These are phyloP conservation scores for Phytoseiulus persimilis DNA, from an alignment of 2,888 invertebrate genomes.

Conservation along the genomic window DNA sequence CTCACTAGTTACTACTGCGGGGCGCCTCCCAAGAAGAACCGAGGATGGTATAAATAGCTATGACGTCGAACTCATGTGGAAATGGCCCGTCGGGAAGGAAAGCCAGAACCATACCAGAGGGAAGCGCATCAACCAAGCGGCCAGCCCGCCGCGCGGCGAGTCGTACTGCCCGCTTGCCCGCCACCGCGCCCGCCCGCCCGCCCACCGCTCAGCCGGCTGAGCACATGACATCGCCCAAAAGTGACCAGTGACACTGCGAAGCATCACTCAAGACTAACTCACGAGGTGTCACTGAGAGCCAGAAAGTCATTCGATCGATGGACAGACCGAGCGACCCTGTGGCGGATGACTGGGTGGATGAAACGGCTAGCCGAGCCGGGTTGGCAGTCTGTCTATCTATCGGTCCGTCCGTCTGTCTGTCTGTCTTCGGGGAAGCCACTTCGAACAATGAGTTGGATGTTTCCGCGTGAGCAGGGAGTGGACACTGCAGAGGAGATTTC, in stretches of 20 bases:
- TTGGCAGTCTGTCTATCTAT: neutral
- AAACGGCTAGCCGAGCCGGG: neutral
- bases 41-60: neutral
- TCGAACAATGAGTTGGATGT: neutral
- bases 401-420: neutral
- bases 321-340: neutral
- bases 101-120: neutral
- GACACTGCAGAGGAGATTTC: neutral
- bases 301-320: neutral
- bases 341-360: neutral
- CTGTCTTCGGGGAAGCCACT: neutral
- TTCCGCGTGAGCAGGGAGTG: neutral
- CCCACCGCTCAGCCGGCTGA: neutral
- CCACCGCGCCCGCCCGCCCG: neutral
- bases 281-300: neutral
- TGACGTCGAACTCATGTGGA: neutral
- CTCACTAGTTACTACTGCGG: neutral
- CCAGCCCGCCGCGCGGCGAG: neutral
- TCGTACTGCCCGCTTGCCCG: neutral
- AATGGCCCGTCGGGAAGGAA: neutral
- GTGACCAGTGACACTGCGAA: neutral
- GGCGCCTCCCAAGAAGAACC: constrained; percentile 5
- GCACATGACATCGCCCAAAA: neutral
- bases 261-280: neutral
- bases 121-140: neutral